Percentiles rank a stretch among this genome's conserved stretches.
phyloP scores from a whole-genome alignment of 2,888 invertebrate genomes.

The Mythimna impura region DNA sequence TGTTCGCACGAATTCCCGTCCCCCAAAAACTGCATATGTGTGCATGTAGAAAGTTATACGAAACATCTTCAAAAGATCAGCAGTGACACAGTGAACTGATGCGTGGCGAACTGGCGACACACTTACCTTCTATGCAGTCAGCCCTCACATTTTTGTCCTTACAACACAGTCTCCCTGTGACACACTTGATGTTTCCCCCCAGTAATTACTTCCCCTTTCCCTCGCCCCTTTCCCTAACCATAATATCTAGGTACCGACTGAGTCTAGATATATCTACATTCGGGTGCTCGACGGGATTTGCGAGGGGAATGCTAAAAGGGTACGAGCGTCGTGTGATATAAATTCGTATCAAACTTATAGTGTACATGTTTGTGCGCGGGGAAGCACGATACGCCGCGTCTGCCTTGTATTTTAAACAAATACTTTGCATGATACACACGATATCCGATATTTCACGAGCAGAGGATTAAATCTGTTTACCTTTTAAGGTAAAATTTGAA shows the following conservation, averaged over 20 bases:
- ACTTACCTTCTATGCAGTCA: conserved; percentile 86
- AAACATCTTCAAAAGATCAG: conserved; percentile 84
- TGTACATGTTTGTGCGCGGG: conserved; percentile 68
- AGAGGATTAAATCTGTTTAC: conserved; percentile 59
- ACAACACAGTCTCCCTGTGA: conserved; percentile 88
- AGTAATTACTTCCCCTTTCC: conserved; percentile 85
- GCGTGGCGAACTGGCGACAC: conserved; percentile 86
- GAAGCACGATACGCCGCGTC: conserved; percentile 68
- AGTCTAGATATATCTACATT: conserved; percentile 83
- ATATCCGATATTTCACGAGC: conserved; percentile 62
- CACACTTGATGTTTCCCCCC: conserved; percentile 88
- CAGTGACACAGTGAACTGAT: conserved; percentile 90
- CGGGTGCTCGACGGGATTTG: conserved; percentile 83
- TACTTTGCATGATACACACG: conserved; percentile 66
- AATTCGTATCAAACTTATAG: conserved; percentile 77
- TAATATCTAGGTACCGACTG: conserved; percentile 80
- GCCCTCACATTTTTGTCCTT: conserved; percentile 88
- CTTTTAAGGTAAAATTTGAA: conserved; percentile 57
- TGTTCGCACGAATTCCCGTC: conserved; percentile 21
- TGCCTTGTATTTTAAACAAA: conserved; percentile 78
- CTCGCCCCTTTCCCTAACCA: conserved; percentile 76
- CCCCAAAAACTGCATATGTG: conserved; percentile 65
- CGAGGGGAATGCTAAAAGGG: conserved; percentile 88
- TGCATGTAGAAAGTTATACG: conserved; percentile 59
- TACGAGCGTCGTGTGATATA: conserved; percentile 81